A percentile compares a stretch with the other conserved stretches of the same genome.
phyloP scores from a whole-genome alignment of 2,113 vertebrate species.

The Sula dactylatra region DNA sequence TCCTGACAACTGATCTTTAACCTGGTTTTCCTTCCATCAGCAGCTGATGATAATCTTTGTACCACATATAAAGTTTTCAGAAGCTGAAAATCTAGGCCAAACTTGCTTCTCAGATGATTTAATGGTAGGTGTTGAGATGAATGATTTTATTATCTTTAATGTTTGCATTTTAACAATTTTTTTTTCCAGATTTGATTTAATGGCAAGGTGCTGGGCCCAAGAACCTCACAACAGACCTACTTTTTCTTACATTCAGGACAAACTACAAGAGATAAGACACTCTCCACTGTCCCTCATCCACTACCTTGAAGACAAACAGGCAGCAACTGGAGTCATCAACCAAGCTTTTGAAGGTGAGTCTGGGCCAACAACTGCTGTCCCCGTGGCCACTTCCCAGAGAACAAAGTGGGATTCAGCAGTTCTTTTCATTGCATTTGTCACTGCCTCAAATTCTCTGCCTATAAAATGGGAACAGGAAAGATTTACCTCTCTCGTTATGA shows the following conservation, averaged over 20 bases:
- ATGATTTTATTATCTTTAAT: neutral
- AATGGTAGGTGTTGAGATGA: neutral
- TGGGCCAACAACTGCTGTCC: neutral
- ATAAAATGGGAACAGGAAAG: neutral
- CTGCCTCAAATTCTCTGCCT: neutral
- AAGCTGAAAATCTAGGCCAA: neutral
- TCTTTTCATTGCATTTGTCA: neutral
- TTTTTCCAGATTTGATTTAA: conserved; percentile 65
- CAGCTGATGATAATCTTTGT: neutral
- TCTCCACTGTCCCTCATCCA: conserved; percentile 2
- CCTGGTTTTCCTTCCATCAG: neutral
- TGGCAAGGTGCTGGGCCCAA: conserved; percentile 73
- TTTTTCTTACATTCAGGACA: conserved; percentile 63
- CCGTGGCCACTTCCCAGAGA: neutral
- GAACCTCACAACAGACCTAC: conserved; percentile 65
- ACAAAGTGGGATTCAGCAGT: neutral
- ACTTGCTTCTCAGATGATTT: neutral
- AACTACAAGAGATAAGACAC: conserved; percentile 66
- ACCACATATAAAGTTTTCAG: neutral
- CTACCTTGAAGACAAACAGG: neutral
- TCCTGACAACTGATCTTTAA: neutral
- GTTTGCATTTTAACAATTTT: neutral
- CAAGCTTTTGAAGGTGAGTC: conserved; percentile 70
- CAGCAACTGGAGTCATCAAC: conserved; percentile 51
- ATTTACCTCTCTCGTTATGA: neutral